Conservation (phyloP, 2,797 vertebrate genomes). For the Urocyon cinereoargenteus region DNA sequence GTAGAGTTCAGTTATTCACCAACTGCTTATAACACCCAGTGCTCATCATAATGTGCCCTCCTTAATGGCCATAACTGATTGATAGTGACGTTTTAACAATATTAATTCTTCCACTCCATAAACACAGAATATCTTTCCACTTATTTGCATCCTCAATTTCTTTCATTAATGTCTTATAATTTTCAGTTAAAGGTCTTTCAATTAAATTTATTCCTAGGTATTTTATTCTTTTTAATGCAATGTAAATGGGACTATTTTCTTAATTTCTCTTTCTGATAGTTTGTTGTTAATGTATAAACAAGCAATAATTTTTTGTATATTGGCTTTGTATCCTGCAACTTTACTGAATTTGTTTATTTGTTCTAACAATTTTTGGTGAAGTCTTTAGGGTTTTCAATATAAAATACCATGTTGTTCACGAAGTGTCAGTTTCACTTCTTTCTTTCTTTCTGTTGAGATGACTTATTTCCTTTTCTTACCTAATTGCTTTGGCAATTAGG, state of each 20-base stretch:
- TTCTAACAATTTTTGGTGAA: background rate
- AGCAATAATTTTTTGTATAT: background rate
- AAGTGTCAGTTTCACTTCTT: background rate
- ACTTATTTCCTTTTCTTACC: background rate
- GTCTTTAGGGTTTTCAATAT: background rate
- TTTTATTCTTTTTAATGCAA: background rate
- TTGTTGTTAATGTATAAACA: background rate
- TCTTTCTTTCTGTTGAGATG: background rate
- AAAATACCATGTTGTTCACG: background rate
- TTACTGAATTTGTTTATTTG: background rate
- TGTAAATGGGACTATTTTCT: background rate
- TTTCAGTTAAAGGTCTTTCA: background rate
- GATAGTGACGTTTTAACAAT: background rate
- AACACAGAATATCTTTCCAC: background rate
- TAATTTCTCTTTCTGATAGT: background rate
- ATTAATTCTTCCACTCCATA: background rate
- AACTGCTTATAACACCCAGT: too few species aligned
- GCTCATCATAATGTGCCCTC: too few species aligned
- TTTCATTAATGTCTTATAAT: background rate
- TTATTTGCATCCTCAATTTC: background rate
- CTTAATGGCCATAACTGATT: too few species aligned
- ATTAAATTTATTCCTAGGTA: background rate
- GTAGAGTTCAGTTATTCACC: too few species aligned
- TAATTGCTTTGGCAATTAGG: background rate
- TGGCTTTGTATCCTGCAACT: background rate